Percentiles rank a stretch among this genome's conserved stretches.
Evolutionary conservation across 2,113 vertebrate genomes (phyloP).

Genomic region (Blennius ocellaris): DNA sequence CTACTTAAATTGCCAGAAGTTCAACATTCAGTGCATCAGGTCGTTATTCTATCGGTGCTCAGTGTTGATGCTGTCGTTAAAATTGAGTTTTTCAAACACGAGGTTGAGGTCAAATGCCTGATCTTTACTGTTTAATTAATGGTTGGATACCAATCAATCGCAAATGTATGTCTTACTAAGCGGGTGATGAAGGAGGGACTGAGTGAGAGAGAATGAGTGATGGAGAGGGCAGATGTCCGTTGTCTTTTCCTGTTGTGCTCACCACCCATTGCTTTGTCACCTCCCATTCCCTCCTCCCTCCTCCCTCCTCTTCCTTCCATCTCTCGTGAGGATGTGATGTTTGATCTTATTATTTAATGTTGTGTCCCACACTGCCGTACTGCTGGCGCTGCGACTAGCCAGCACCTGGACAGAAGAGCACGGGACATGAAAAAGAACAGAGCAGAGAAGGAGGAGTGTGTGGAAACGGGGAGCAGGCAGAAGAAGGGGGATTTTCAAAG

Average conservation of each 20-base stretch:
- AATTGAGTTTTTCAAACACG: neutral
- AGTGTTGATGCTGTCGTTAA: too few relatives aligned
- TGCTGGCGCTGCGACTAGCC: constrained; percentile 17
- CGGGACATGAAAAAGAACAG: constrained; percentile 1
- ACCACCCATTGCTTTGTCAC: constrained; percentile 43
- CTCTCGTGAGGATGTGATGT: constrained; percentile 48
- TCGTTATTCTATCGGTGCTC: too few relatives aligned
- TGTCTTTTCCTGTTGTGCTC: constrained; percentile 35
- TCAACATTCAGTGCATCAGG: neutral
- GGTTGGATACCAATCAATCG: neutral
- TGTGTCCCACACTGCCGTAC: neutral
- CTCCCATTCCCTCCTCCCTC: constrained; percentile 36
- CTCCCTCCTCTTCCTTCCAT: constrained; percentile 33
- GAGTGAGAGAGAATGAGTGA: neutral
- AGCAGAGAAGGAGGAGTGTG: constrained; percentile 6
- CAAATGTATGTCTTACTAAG: constrained; percentile 9
- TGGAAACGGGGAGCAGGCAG: constrained; percentile 7
- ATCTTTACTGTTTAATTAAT: neutral
- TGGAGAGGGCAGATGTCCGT: constrained; percentile 1
- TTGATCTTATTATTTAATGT: constrained; percentile 52
- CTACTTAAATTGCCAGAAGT: neutral
- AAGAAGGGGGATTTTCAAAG: constrained; percentile 14
- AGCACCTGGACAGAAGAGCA: constrained; percentile 52
- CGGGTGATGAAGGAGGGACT: neutral
- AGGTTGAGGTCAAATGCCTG: neutral